Evolutionary conservation across 2,888 invertebrate genomes (phyloP).

Genomic region (Drosophila longiperda): DNA sequence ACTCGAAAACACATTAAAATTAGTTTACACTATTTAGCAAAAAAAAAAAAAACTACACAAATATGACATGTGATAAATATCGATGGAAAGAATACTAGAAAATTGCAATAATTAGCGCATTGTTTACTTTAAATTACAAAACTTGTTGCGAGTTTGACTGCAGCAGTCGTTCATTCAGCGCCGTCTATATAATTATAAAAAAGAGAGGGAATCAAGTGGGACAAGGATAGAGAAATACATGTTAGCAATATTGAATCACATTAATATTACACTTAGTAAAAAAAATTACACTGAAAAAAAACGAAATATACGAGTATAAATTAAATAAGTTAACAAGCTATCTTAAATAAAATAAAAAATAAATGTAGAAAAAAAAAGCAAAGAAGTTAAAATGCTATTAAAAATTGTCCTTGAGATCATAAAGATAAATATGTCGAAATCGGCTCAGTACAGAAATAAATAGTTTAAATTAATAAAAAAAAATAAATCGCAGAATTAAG

Average conservation of each 20-base stretch:
- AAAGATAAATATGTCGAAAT: background rate
- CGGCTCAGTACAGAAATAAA: background rate
- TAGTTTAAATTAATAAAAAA: background rate
- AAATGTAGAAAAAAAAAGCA: background rate
- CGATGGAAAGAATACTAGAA: slow-evolving; percentile 24
- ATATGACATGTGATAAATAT: slow-evolving; percentile 40
- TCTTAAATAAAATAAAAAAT: background rate
- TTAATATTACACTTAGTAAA: slow-evolving; percentile 17
- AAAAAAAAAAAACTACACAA: slow-evolving; percentile 21
- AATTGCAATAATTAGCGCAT: slow-evolving; percentile 42
- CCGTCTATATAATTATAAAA: slow-evolving; percentile 75
- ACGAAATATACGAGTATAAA: background rate
- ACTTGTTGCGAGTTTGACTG: slow-evolving; percentile 58
- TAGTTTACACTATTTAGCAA: slow-evolving; percentile 53
- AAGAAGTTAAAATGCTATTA: background rate
- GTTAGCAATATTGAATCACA: slow-evolving; percentile 2
- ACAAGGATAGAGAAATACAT: background rate
- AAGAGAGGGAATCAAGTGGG: background rate
- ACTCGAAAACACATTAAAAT: slow-evolving; percentile 41
- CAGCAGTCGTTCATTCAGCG: slow-evolving; percentile 77
- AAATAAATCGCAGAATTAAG: background rate
- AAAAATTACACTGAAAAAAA: background rate
- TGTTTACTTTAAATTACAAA: slow-evolving; percentile 50
- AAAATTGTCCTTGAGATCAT: background rate
- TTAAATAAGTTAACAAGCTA: background rate